A percentile compares a stretch with the other conserved stretches of the same genome.
Conservation (phyloP, 2,113 vertebrate species). For the Pelodiscus sinensis region DNA sequence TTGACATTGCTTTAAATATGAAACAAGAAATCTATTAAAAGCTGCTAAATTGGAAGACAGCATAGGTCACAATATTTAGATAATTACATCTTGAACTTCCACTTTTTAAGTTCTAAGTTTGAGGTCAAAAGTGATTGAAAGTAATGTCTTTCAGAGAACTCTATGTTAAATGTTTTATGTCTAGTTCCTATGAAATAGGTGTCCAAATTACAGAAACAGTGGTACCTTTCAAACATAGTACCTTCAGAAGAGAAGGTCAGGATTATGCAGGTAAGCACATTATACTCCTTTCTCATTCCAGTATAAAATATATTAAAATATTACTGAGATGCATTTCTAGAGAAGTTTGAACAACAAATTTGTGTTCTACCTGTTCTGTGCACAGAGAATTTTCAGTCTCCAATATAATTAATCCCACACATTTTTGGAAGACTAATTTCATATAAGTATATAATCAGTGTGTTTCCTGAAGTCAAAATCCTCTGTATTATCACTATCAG, state of each 20-base stretch:
- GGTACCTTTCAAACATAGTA: not conserved
- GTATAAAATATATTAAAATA: not conserved
- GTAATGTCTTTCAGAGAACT: not conserved
- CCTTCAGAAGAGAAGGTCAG: not conserved
- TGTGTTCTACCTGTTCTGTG: not conserved
- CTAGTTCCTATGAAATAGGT: not conserved
- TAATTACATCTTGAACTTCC: not conserved
- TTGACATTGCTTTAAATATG: not conserved
- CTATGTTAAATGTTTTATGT: not conserved
- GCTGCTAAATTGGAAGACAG: not conserved
- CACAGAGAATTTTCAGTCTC: not conserved
- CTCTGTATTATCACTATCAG: conserved; percentile 62
- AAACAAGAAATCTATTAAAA: not conserved
- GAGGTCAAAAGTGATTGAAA: not conserved
- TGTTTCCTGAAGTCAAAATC: conserved; percentile 54
- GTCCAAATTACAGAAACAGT: not conserved
- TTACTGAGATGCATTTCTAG: not conserved
- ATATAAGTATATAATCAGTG: conserved; percentile 31
- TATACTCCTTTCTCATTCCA: not conserved
- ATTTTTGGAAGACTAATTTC: conserved; percentile 6
- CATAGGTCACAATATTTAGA: rapidly evolving
- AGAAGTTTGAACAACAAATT: not conserved
- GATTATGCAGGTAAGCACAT: not conserved
- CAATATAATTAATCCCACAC: not conserved
- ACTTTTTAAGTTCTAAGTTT: not conserved